phyloP scores from a whole-genome alignment of 2,888 invertebrate species.

The Sinohyriopsis cumingii region DNA sequence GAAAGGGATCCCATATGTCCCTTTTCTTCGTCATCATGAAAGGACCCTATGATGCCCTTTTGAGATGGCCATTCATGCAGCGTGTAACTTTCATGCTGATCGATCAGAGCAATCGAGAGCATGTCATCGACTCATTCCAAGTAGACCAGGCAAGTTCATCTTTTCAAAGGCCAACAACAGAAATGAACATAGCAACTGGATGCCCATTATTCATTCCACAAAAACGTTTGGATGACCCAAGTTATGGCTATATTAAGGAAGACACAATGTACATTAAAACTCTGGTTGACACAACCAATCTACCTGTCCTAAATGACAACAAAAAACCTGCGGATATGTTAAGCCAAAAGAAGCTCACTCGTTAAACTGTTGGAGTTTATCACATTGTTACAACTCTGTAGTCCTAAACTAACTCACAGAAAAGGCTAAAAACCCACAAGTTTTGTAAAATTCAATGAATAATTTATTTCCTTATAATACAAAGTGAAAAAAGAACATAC shows the following conservation, averaged over 20 bases:
- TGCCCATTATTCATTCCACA: conserved; percentile 63
- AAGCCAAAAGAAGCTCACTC: no score
- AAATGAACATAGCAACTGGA: conserved; percentile 68
- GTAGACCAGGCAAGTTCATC: conserved; percentile 65
- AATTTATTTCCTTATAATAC: no score
- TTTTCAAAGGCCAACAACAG: conserved; percentile 58
- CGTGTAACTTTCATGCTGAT: conserved; percentile 64
- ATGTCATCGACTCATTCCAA: conserved; percentile 62
- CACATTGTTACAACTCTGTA: no score
- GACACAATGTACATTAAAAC: conserved; percentile 61
- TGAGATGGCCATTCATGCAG: conserved; percentile 66
- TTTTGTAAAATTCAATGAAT: no score
- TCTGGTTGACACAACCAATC: conserved; percentile 36
- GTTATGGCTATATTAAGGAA: conserved; percentile 50
- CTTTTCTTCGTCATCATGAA: conserved; percentile 69
- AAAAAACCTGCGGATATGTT: no score
- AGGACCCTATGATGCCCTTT: conserved; percentile 66
- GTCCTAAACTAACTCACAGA: no score
- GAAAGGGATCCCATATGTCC: conserved; percentile 63
- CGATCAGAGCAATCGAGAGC: conserved; percentile 53
- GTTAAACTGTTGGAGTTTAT: no score
- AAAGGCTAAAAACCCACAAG: no score
- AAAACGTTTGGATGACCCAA: conserved; percentile 45
- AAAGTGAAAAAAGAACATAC: no score
- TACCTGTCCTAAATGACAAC: neutral